Percentiles rank a stretch among this genome's conserved stretches.
phyloP scores from a whole-genome alignment of 2,113 vertebrate genomes.

The Gasterosteus nipponicus region DNA sequence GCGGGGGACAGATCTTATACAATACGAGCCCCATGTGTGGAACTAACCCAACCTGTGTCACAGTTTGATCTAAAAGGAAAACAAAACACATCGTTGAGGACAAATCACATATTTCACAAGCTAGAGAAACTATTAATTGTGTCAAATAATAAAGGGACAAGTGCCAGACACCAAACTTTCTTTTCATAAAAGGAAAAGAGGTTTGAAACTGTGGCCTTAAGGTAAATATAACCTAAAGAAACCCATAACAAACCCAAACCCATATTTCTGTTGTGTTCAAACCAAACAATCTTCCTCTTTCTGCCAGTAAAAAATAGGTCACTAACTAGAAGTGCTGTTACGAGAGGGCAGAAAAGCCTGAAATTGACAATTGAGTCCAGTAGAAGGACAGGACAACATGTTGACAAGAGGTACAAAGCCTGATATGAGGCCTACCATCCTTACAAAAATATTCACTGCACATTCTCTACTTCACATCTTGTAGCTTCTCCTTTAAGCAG shows the following conservation, averaged over 20 bases:
- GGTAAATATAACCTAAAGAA: too few species aligned
- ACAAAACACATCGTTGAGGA: slow-evolving; percentile 45
- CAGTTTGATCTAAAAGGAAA: slow-evolving; percentile 25
- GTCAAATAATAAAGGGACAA: slow-evolving; percentile 35
- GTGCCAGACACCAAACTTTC: background rate
- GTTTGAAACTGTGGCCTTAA: slow-evolving; percentile 8
- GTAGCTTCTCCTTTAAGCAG: slow-evolving; percentile 52
- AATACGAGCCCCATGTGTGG: slow-evolving; percentile 50
- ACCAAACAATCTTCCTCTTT: background rate
- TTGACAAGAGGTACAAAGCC: slow-evolving; percentile 7
- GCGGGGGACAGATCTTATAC: slow-evolving; percentile 38
- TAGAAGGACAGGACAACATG: background rate
- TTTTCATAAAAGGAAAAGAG: background rate
- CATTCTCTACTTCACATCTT: slow-evolving; percentile 6
- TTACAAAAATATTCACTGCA: slow-evolving; percentile 51
- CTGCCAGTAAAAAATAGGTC: background rate
- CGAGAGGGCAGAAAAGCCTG: background rate
- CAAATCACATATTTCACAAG: slow-evolving; percentile 52
- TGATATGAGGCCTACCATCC: slow-evolving; percentile 8
- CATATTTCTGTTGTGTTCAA: background rate
- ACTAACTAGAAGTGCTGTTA: background rate
- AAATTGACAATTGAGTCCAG: slow-evolving; percentile 1
- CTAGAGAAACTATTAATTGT: slow-evolving; percentile 30
- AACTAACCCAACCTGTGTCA: slow-evolving; percentile 29
- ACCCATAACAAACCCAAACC: background rate